Conservation (phyloP, 2,113 vertebrate genomes). For the Dinomys branickii region DNA sequence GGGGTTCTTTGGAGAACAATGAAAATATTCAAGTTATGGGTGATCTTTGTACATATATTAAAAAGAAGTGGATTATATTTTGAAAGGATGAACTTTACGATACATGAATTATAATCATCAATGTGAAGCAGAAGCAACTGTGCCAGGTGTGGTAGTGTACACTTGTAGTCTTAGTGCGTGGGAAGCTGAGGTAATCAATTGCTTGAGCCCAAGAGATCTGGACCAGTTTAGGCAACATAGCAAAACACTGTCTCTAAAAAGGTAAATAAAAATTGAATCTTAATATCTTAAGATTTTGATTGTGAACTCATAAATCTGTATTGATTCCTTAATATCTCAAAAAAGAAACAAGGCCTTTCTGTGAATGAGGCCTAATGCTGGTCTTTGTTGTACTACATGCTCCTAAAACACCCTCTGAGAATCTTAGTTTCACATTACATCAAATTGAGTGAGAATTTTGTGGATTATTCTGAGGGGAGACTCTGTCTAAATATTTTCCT, state of each 20-base stretch:
- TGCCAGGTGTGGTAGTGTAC: not conserved
- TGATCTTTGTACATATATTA: not conserved
- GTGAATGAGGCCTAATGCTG: not conserved
- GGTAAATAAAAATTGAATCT: not conserved
- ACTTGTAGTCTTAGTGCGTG: not conserved
- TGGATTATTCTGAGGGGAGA: slow-evolving; percentile 26
- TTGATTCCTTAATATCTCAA: not conserved
- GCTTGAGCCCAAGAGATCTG: not conserved
- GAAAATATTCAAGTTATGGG: not conserved
- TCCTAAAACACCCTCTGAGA: not conserved
- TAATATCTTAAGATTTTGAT: slow-evolving; percentile 5
- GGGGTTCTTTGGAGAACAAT: not conserved
- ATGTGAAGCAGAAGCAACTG: not conserved
- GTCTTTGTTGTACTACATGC: not conserved
- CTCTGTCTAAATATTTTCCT: slow-evolving; percentile 64
- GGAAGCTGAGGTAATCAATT: not conserved
- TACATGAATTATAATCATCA: not conserved
- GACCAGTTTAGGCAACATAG: not conserved
- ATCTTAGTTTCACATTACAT: slow-evolving; percentile 18
- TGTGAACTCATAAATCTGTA: not conserved
- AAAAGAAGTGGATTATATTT: not conserved
- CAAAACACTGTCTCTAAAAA: not conserved
- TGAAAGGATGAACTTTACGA: not conserved
- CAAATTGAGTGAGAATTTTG: slow-evolving; percentile 33
- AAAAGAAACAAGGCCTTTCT: not conserved